A percentile compares a stretch with the other conserved stretches of the same genome.
These are phyloP conservation scores for Drosophila simulans DNA, from an alignment of 1,140 invertebrate genomes.

Conservation along the genomic window DNA sequence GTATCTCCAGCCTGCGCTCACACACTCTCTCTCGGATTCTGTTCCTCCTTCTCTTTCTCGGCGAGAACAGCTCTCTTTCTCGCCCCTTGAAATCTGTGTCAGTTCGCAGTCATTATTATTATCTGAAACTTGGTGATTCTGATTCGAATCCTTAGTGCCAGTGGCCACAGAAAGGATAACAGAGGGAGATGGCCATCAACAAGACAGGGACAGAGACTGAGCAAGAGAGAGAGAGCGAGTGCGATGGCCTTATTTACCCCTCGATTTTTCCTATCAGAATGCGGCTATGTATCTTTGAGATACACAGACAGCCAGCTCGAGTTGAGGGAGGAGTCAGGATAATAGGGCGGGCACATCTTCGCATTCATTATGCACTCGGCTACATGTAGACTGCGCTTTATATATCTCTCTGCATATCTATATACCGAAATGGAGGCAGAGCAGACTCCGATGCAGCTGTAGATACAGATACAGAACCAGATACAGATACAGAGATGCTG, in stretches of 20 bases:
- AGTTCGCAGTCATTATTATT: conserved; percentile 66
- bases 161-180: conserved; percentile 64
- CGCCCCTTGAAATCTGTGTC: conserved; percentile 70
- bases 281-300: conserved; percentile 76
- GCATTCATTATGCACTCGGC: conserved; percentile 79
- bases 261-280: conserved; percentile 72
- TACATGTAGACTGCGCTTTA: conserved; percentile 24
- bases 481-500: conserved; percentile 34
- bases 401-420: conserved; percentile 6
- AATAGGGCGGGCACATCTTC: conserved; percentile 83
- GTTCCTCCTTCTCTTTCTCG: conserved; percentile 3
- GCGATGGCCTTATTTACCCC: conserved; percentile 46
- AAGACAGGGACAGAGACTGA: conserved; percentile 8
- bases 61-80: conserved; percentile 19
- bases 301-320: conserved; percentile 46
- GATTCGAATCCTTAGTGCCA: conserved; percentile 57
- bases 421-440: conserved; percentile 24
- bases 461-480: conserved; percentile 31
- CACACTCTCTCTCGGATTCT: conserved; percentile 16
- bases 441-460: conserved; percentile 28
- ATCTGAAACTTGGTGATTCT: conserved; percentile 50
- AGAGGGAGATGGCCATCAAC: conserved; percentile 12
- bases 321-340: conserved; percentile 81
- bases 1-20: conserved; percentile 12
- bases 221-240: conserved; percentile 5